phyloP scores from a whole-genome alignment of 1,140 invertebrate genomes.

The Musca vetustissima region DNA sequence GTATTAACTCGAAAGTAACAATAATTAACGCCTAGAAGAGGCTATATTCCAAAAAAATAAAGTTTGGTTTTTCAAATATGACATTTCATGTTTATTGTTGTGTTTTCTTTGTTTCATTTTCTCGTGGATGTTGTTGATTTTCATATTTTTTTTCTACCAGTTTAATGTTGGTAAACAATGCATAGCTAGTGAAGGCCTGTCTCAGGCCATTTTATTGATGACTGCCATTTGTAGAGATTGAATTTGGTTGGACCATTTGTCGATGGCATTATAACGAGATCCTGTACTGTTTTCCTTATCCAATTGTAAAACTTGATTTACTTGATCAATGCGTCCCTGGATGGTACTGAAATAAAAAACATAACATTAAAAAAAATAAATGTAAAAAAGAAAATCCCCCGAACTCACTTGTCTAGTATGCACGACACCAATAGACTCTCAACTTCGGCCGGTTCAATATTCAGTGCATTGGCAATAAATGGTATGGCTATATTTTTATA shows the following conservation, averaged over 20 bases:
- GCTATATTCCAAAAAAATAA: not conserved
- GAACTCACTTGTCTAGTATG: slow-evolving; percentile 89
- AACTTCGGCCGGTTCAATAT: slow-evolving; percentile 95
- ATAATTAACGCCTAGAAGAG: slow-evolving; percentile 2
- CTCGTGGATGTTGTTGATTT: not conserved
- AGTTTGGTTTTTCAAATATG: too few species aligned
- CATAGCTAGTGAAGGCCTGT: not conserved
- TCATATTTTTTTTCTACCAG: not conserved
- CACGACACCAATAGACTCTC: slow-evolving; percentile 97
- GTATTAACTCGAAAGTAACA: not conserved
- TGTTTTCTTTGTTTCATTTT: not conserved
- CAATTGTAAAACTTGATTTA: slow-evolving; percentile 92
- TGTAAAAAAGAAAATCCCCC: slow-evolving; percentile 1
- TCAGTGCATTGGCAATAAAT: slow-evolving; percentile 96
- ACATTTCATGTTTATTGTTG: not conserved
- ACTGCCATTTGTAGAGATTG: slow-evolving; percentile 85
- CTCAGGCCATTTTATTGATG: slow-evolving; percentile 83
- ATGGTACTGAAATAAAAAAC: slow-evolving; percentile 75
- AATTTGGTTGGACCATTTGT: slow-evolving; percentile 95
- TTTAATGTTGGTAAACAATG: too few species aligned
- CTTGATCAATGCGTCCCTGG: slow-evolving; percentile 93
- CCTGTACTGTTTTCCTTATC: slow-evolving; percentile 79
- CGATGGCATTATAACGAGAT: slow-evolving; percentile 87
- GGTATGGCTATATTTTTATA: slow-evolving; percentile 98
- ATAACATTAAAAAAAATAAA: slow-evolving; percentile 3